Evolutionary conservation across 1,140 invertebrate genomes (phyloP), one percentile per base, ranked within the genome.

Genomic region (Euschistus heros): DNA sequence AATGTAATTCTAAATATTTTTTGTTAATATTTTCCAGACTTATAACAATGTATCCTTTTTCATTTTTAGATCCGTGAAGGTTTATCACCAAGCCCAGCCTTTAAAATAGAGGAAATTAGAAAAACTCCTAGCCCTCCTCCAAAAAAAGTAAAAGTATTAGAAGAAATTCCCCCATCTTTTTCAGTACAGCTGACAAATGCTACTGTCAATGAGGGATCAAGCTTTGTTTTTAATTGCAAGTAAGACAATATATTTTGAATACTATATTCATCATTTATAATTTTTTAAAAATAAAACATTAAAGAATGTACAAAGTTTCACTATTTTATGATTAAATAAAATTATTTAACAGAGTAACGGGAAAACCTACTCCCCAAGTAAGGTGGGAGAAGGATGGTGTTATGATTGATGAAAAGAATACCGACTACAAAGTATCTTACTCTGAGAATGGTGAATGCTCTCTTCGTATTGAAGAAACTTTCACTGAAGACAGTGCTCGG

Each of bases 401-500:
- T 46, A 80, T 84, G 2, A 81, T 89, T 64, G 70, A 57, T 57
- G 76, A 63, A 83, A 80, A 69, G 86, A 86, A 76, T 82, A 83
- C 5, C 84, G 88, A 70, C 87, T 88, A 70, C 77, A 80, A 66
- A 57, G 86, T 84, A 0, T 78, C 73, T 22, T 65, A 64, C 33
- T 80, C 71, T 66, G 76, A 76, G 42, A 74, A 78, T 61, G 82
- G 83, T 0, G 66, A 80, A n/a, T 85, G 83, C 37, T 80, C 77
- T 13, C 73, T 91, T 8, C 85, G 79, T 0, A 89, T 91, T 67
- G 87, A 89, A 68, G 87, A 91, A 75, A 87, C 85, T 0, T 90
- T 92, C 70, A 81, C 84, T 10, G 89, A 92, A 75, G 91, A 94
- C 74, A 87, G 88, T 2, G 88, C 87, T 0, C 79, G 77, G 44